A percentile compares a stretch with the other conserved stretches of the same genome.
Conservation (phyloP, 2,888 invertebrate genomes). For the Drosophila siamana region DNA sequence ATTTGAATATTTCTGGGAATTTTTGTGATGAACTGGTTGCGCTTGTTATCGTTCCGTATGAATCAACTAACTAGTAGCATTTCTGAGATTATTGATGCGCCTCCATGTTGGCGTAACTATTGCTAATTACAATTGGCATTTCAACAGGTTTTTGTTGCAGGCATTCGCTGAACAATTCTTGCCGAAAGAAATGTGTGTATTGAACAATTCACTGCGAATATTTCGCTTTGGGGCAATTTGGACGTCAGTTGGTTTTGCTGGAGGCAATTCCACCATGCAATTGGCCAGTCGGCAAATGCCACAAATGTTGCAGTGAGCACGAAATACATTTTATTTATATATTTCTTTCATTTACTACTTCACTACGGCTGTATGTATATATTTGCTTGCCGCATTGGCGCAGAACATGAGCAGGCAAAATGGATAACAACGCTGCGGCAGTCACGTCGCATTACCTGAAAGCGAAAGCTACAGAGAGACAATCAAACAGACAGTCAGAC, state of each 20-base stretch:
- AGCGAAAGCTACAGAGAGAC: conserved; percentile 67
- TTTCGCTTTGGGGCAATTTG: conserved; percentile 40
- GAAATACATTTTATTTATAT: conserved; percentile 43
- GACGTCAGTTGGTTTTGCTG: conserved; percentile 27
- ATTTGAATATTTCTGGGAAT: conserved; percentile 17
- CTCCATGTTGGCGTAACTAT: not conserved
- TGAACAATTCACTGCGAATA: conserved; percentile 21
- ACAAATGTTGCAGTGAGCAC: conserved; percentile 51
- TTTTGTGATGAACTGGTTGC: conserved; percentile 24
- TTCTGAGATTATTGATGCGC: conserved; percentile 11
- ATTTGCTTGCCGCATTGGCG: conserved; percentile 47
- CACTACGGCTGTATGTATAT: conserved; percentile 9
- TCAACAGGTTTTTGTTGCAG: conserved; percentile 7
- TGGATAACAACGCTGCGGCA: conserved; percentile 51
- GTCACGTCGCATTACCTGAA: conserved; percentile 70
- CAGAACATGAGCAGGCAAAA: conserved; percentile 62
- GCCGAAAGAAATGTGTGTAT: conserved; percentile 37
- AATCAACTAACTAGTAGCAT: conserved; percentile 14
- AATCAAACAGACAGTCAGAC: conserved; percentile 19
- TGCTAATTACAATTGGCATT: conserved; percentile 15
- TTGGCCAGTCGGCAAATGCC: conserved; percentile 50
- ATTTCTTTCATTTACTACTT: conserved; percentile 16
- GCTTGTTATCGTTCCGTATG: conserved; percentile 9
- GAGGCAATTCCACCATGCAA: conserved; percentile 21
- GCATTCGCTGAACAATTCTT: conserved; percentile 30